These are phyloP conservation scores for Illadopsis cleaveri DNA, from an alignment of 2,113 vertebrate species.

Conservation along the genomic window DNA sequence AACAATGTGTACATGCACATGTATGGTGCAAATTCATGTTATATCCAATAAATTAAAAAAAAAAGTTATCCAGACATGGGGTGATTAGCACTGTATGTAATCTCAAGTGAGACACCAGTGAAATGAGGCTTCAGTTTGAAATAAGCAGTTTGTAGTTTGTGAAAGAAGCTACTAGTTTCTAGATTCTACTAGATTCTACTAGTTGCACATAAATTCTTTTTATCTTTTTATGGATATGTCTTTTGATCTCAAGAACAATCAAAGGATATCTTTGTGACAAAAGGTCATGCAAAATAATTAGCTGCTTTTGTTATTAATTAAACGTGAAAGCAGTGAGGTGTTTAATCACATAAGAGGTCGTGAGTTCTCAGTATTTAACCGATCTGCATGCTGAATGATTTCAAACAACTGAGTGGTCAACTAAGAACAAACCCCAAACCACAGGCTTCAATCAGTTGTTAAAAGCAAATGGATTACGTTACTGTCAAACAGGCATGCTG, in stretches of 20 bases:
- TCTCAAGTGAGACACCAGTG: not conserved
- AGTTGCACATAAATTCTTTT: slow-evolving; percentile 6
- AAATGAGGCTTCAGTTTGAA: slow-evolving; percentile 8
- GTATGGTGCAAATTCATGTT: not conserved
- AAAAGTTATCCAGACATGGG: not conserved
- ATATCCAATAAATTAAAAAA: not conserved
- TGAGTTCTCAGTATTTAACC: not conserved
- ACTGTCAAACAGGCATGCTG: too few relatives aligned
- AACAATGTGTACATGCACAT: not conserved
- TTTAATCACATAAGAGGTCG: not conserved
- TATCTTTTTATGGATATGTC: slow-evolving; percentile 3
- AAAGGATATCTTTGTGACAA: not conserved
- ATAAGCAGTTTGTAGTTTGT: not conserved
- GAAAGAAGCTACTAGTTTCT: not conserved
- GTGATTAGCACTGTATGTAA: not conserved
- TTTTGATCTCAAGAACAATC: slow-evolving; percentile 29
- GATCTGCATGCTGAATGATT: not conserved
- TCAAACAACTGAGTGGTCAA: not conserved
- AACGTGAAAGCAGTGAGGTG: not conserved
- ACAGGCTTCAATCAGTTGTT: not conserved
- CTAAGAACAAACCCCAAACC: not conserved
- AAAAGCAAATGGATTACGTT: not conserved
- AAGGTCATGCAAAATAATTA: slow-evolving; percentile 28
- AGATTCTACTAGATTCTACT: too few relatives aligned
- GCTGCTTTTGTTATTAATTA: slow-evolving; percentile 8